Evolutionary conservation across 2,888 invertebrate genomes (phyloP).

Genomic region (Heliothis peltigera): DNA sequence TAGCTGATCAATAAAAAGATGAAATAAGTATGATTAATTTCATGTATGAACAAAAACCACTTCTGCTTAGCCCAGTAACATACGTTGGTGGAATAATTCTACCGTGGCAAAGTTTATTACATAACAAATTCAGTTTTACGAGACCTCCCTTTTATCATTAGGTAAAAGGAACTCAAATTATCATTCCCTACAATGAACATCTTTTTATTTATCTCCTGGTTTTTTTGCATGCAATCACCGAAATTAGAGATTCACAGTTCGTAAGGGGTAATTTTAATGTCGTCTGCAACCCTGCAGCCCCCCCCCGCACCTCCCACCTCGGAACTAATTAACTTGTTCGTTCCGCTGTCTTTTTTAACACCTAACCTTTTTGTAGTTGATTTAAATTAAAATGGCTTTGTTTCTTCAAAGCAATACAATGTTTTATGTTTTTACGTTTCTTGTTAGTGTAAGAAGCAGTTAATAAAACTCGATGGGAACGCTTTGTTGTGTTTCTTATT

Average conservation of each 20-base stretch:
- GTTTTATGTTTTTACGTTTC: slow-evolving; percentile 19
- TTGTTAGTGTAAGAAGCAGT: slow-evolving; percentile 15
- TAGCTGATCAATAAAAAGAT: no score
- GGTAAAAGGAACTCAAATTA: slow-evolving; percentile 26
- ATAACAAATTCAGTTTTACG: not conserved
- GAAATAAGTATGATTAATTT: not conserved
- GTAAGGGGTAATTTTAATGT: slow-evolving; percentile 46
- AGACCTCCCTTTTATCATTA: not conserved
- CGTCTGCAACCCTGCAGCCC: slow-evolving; percentile 32
- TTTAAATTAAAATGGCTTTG: slow-evolving; percentile 60
- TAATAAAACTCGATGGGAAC: slow-evolving; percentile 3
- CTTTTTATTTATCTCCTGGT: slow-evolving; percentile 29
- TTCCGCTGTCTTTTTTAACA: slow-evolving; percentile 61
- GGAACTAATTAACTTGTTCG: slow-evolving; percentile 65
- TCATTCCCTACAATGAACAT: slow-evolving; percentile 33
- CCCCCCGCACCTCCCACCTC: slow-evolving; percentile 22
- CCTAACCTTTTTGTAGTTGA: slow-evolving; percentile 59
- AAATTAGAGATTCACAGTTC: slow-evolving; percentile 55
- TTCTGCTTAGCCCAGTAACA: not conserved
- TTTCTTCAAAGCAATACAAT: slow-evolving; percentile 15
- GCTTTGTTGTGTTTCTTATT: slow-evolving; percentile 1
- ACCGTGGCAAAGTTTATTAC: not conserved
- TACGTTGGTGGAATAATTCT: not conserved
- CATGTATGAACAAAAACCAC: not conserved
- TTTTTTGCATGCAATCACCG: slow-evolving; percentile 41